Evolutionary conservation across 2,888 invertebrate species (phyloP).

Genomic region (Morpho achilles): DNA sequence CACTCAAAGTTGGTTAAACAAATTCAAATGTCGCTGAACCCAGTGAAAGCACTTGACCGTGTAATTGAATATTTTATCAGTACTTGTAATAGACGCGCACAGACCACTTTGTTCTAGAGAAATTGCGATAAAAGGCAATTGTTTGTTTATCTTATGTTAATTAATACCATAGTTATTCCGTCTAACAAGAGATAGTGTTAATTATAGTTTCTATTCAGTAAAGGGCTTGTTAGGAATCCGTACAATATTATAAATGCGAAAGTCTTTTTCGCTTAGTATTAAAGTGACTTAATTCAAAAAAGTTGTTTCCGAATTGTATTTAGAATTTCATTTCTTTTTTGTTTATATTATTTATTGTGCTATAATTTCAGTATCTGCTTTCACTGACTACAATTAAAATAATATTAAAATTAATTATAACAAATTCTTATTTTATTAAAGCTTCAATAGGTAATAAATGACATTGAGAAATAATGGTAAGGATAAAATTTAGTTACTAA

Average conservation of each 20-base stretch:
- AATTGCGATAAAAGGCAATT: constrained; percentile 2
- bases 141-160: background rate
- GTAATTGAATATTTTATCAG: constrained; percentile 58
- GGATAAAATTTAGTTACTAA: no score
- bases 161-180: background rate
- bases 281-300: background rate
- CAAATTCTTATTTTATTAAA: no score
- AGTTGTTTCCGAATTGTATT: no score
- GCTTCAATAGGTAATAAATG: no score
- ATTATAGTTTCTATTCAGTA: background rate
- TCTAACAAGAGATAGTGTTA: background rate
- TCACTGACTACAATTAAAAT: no score
- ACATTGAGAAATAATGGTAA: no score
- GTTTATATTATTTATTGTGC: no score
- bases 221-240: background rate
- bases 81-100: constrained; percentile 8
- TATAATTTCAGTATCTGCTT: no score
- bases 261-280: background rate
- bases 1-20: constrained; percentile 37
- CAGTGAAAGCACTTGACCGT: constrained; percentile 46
- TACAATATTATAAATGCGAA: background rate
- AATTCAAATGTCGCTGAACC: constrained; percentile 52
- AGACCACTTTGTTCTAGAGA: constrained; percentile 12
- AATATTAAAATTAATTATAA: no score
- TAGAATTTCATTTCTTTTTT: no score